A percentile compares a stretch with the other conserved stretches of the same genome.
phyloP scores from a whole-genome alignment of 2,113 vertebrate species.

The Cercopithecus mona region DNA sequence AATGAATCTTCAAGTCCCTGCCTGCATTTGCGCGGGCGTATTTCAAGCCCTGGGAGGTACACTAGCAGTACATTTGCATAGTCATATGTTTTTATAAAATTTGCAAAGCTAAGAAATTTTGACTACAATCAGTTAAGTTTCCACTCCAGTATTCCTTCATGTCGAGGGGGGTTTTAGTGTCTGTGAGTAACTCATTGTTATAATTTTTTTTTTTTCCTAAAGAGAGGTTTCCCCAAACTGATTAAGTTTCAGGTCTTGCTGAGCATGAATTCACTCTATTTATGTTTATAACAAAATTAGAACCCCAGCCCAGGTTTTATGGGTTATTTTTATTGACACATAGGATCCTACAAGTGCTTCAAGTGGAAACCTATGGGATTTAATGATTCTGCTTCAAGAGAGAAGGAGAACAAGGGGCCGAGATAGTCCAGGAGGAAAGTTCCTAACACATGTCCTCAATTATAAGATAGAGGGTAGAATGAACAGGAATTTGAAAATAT shows the following conservation, averaged over 20 bases:
- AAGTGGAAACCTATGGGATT: not conserved
- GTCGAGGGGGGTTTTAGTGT: not conserved
- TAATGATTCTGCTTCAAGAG: not conserved
- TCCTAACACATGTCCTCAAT: not conserved
- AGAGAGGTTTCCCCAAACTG: not conserved
- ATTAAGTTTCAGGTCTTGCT: not conserved
- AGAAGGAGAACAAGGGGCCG: not conserved
- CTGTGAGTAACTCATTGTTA: not conserved
- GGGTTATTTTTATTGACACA: not conserved
- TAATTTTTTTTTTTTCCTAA: slow-evolving; percentile 48
- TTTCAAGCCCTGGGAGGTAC: not conserved
- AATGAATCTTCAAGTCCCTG: not conserved
- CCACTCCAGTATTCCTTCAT: not conserved
- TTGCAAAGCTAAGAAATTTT: not conserved
- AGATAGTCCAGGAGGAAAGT: not conserved
- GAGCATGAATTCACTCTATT: not conserved
- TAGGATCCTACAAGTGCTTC: not conserved
- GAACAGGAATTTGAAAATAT: not conserved
- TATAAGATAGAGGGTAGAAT: not conserved
- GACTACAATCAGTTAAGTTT: not conserved
- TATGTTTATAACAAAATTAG: not conserved
- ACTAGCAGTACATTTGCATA: not conserved
- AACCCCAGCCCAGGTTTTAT: not conserved
- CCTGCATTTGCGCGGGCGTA: not conserved
- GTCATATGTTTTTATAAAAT: not conserved